Evolutionary conservation across 2,888 invertebrate species (phyloP), one percentile per base, ranked within the genome.

Genomic region (Apotomis turbidana): DNA sequence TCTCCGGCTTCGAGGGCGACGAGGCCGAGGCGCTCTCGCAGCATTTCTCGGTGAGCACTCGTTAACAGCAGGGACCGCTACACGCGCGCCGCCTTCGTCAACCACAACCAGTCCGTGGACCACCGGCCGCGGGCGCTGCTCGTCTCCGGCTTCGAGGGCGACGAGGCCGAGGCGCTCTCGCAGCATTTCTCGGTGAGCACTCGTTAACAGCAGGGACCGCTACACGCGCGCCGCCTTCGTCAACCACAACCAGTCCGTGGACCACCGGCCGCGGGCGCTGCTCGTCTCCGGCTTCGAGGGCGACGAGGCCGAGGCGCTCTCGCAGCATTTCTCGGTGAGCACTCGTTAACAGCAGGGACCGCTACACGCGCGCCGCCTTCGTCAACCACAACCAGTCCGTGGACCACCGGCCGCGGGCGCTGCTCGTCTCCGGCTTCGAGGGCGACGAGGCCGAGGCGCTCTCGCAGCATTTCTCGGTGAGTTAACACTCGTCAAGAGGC

Each of bases 211-310:
- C 0, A 78, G 85, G 0, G 83, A 85, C 12, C 85, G 92, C 0
- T 90, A 83, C 83, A 82, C 82, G 0, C 88, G 90, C 44, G 83
- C 55, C 74, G 77, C 88, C 76, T 94, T 90, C 82, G 91, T 93
- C 10, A 90, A 87, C 83, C 95, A 95, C 27, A 90, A 87, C 83
- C 95, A 95, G 69, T 94, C 96, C 10, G 95, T 97, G 54, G 98
- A 98, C 91, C 97, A 98, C 78, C 93, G 98, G 71, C 98, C 98
- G 0, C 96, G 97, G 3, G 96, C 97, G 74, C 93, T 99, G 71
- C 95, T 97, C 74, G 96, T 99, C 63, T 97, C 97, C 5, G 98
- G 98, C 13, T 98, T 98, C 89, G 96, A 96, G 80, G 94, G 95
- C 10, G 97, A 97, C 75, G 98, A 98, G 79, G 95, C 97, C 76